Evolutionary conservation across 2,888 invertebrate species (phyloP), one percentile per base, ranked within the genome.

Genomic region (Noctua comes): DNA sequence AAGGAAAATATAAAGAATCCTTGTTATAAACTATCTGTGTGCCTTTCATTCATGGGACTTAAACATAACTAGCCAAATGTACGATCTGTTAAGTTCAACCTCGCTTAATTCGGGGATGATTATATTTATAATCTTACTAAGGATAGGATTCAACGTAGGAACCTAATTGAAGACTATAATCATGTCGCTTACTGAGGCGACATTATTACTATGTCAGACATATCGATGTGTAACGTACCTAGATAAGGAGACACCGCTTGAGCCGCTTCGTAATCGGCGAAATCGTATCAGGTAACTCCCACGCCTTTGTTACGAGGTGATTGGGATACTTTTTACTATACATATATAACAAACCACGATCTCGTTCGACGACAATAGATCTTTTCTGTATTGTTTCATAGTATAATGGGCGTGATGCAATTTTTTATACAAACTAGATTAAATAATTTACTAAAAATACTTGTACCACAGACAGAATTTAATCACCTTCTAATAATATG

Each of bases 231-330:
- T 43, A 43, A 8, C 43, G 43, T 66, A n/a, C 40, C 40, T 65
- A 83, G 71, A 82, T 86, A 74, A 68, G 75, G 62, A 84, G 68
- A 79, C 72, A 74, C 84, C 78, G 85, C 36, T 78, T 70, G 78
- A 82, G 79, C 83, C 73, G 78, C 81, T 75, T 82, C 73, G 79
- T 81, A 80, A 87, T 81, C 75, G 71, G 80, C 73, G 79, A 82
- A 80, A 87, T 81, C 75, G 71, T 78, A 87, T 76, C 85, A 85
- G 79, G 86, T 85, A 86, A 80, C 82, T 89, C 89, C 89, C 86
- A 90, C 90, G 83, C 80, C 77, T 78, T 66, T 62, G 77, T 79
- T 72, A 40, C 24, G 77, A 40, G 64, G 11, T 76, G 82, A 79
- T 85, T 81, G 74, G 46, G 31, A 71, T 77, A 78, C 31, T 78